These are phyloP conservation scores for Trichogramma pretiosum DNA, from an alignment of 1,140 invertebrate genomes.

Conservation along the genomic window DNA sequence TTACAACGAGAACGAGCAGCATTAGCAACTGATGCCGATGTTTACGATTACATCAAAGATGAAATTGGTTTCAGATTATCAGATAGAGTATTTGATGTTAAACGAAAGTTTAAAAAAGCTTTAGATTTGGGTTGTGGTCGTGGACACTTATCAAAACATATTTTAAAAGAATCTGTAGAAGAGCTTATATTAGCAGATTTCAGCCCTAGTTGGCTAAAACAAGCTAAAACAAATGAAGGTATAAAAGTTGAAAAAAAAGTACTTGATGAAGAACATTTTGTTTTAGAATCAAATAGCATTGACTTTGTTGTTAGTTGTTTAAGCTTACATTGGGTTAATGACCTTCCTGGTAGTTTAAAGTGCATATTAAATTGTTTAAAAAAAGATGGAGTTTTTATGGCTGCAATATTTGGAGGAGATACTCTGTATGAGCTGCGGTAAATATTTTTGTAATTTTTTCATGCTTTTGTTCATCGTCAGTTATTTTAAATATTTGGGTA, in stretches of 20 bases:
- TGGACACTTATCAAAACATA: conserved; percentile 81
- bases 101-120: conserved; percentile 75
- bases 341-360: conserved; percentile 81
- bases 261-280: conserved; percentile 80
- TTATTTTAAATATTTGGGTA: too few species aligned
- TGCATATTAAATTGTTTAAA: conserved; percentile 64
- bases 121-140: conserved; percentile 79
- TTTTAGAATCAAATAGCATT: conserved; percentile 74
- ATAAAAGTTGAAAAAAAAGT: conserved; percentile 57
- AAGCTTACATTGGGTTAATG: conserved; percentile 95
- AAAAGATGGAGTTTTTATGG: conserved; percentile 89
- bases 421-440: conserved; percentile 84
- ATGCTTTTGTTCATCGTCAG: too few species aligned
- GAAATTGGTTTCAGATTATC: conserved; percentile 88
- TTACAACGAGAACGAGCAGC: conserved; percentile 74
- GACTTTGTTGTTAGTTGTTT: conserved; percentile 77
- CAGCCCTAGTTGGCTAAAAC: conserved; percentile 64
- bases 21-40: conserved; percentile 56
- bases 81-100: conserved; percentile 78
- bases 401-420: conserved; percentile 92
- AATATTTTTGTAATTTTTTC: too few species aligned
- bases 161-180: conserved; percentile 66
- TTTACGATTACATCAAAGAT: conserved; percentile 91
- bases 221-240: conserved; percentile 57
- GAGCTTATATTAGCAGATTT: conserved; percentile 65